A percentile compares a stretch with the other conserved stretches of the same genome.
Evolutionary conservation across 2,888 invertebrate species (phyloP).

Genomic region (Dicyrtomina minuta): DNA sequence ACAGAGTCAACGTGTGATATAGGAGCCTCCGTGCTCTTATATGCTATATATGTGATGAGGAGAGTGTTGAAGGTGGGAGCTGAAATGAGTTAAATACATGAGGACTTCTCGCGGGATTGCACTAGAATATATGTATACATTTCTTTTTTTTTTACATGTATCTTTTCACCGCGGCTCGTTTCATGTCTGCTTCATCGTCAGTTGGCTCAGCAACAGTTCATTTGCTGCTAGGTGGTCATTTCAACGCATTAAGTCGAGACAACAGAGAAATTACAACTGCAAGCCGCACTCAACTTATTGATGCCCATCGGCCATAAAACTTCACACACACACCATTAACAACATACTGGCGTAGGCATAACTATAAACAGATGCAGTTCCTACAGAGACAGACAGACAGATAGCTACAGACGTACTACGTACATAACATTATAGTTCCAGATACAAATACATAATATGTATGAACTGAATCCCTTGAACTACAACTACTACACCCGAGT

Average conservation of each 20-base stretch:
- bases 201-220: slow-evolving; percentile 44
- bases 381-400: no score
- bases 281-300: slow-evolving; percentile 40
- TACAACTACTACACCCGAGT: no score
- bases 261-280: slow-evolving; percentile 44
- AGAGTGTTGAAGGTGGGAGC: slow-evolving; percentile 13
- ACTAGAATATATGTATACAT: slow-evolving; percentile 15
- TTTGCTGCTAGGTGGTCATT: slow-evolving; percentile 52
- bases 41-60: not conserved
- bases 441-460: no score
- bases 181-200: slow-evolving; percentile 43
- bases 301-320: slow-evolving; percentile 41
- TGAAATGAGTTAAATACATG: not conserved
- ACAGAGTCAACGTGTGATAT: no score
- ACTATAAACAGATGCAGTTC: no score
- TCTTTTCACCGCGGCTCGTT: slow-evolving; percentile 41
- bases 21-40: not conserved
- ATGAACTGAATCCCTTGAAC: no score
- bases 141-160: slow-evolving; percentile 16
- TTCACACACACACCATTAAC: slow-evolving; percentile 16
- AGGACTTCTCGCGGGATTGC: not conserved
- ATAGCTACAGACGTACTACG: no score
- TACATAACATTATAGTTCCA: no score
- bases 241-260: slow-evolving; percentile 50
- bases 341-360: slow-evolving; percentile 2